Base-by-base conservation (phyloP, 2,797 vertebrate species). In the Philypnodon macrostomus region DNA sequence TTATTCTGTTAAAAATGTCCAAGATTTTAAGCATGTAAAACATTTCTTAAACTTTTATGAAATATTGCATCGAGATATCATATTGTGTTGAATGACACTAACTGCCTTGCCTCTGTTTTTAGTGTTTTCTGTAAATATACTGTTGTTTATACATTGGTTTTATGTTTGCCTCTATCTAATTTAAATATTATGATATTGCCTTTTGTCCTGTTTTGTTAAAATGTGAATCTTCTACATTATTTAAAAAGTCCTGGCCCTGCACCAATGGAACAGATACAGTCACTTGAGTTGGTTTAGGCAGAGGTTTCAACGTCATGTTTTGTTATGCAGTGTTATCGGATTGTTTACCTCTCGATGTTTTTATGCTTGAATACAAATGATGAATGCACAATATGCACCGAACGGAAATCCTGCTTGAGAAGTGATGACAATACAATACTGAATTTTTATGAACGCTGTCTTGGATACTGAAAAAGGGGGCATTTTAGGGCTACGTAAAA, bases 401-500 rank as follows among this genome's bases (percentile, higher is more conserved):
- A 64, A 34, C 62, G 35, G 65, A 63, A 54, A 14, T 31, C 70
- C 29, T 53, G 67, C 58, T 77, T 17, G 63, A 49, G 71, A 51
- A 62, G 55, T 48, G 6, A 37, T 69, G 52, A 72, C 70, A 32
- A 75, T 83, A 76, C 58, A 75, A 81, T 84, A 74, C 63, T 46
- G 41, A 29, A 53, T 53, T 49, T 45, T n/a, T 73, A 18, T 64
- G 53, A 63, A 50, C 33, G 35, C 41, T 21, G 29, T 50, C 41
- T 62, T 21, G 37, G 64, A 70, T 14, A 46, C 32, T 48, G 36
- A 62, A 30, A 29, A 40, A n/a, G n/a, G 45, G 41, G 49, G 50
- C 47, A 61, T 73, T 80, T 73, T 75, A 84, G 82, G 77, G 75
- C 78, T 82, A 70, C 51, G n/a, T n/a, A n/a, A n/a, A 66, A 68